These are phyloP conservation scores for Agrotis exclamationis DNA, from an alignment of 2,888 invertebrate species.

Conservation along the genomic window DNA sequence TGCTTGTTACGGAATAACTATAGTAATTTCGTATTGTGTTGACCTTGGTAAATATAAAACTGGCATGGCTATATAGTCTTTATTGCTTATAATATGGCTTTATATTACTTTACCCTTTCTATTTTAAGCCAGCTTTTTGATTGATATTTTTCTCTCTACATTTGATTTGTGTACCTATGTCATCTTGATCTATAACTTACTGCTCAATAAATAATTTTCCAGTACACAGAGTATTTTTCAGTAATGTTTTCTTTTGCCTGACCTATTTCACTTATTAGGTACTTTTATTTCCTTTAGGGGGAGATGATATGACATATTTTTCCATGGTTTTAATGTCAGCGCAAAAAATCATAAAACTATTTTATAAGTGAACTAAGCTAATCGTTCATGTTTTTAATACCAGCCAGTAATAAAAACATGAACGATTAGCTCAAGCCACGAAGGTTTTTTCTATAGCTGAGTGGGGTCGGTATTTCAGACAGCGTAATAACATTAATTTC, in stretches of 20 bases:
- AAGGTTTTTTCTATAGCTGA: constrained; percentile 6
- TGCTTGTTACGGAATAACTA: constrained; percentile 8
- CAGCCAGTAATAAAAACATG: constrained; percentile 25
- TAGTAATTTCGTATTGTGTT: too few relatives aligned
- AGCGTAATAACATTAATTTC: constrained; percentile 21
- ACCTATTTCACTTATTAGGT: neutral
- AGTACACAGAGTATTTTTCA: neutral
- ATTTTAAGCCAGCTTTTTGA: too few relatives aligned
- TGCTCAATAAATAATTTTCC: too few relatives aligned
- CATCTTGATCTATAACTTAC: too few relatives aligned
- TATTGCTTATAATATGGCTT: too few relatives aligned
- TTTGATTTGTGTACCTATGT: too few relatives aligned
- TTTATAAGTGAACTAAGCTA: constrained; percentile 13
- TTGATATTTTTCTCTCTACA: too few relatives aligned
- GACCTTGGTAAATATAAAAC: too few relatives aligned
- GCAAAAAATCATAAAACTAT: constrained; percentile 11
- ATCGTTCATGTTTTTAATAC: too few relatives aligned
- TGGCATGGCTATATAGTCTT: too few relatives aligned
- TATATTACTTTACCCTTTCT: too few relatives aligned
- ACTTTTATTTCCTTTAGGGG: neutral
- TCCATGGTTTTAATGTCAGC: neutral
- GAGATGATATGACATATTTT: too few relatives aligned
- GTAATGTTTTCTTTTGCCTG: neutral
- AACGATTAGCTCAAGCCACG: constrained; percentile 29
- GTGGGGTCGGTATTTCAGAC: constrained; percentile 1